phyloP scores from a whole-genome alignment of 1,140 invertebrate species.

The Danaus plexippus region DNA sequence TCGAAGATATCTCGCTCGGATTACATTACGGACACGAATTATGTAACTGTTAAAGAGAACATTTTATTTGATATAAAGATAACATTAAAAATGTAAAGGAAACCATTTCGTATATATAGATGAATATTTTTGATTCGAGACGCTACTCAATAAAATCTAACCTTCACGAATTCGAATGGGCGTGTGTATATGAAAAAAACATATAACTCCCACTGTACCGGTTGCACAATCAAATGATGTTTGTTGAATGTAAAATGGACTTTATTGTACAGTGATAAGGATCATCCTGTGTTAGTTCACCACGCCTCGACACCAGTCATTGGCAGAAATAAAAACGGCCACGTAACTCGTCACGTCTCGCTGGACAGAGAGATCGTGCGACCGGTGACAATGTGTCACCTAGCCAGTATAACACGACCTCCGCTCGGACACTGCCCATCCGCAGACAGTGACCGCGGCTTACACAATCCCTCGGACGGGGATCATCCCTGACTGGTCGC shows the following conservation, averaged over 20 bases:
- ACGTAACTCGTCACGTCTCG: conserved; percentile 67
- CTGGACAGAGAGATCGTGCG: conserved; percentile 66
- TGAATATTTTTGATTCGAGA: too few relatives aligned
- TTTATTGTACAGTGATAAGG: conserved; percentile 36
- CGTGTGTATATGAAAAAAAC: conserved; percentile 63
- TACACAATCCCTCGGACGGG: conserved; percentile 20
- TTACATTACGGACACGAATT: conserved; percentile 65
- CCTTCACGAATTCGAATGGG: conserved; percentile 38
- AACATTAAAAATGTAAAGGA: too few relatives aligned
- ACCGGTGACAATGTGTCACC: conserved; percentile 63
- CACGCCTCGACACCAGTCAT: conserved; percentile 68
- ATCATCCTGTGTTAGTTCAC: conserved; percentile 29
- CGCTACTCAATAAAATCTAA: conserved; percentile 4
- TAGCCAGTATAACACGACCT: conserved; percentile 34
- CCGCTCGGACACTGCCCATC: conserved; percentile 25
- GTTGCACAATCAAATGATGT: conserved; percentile 42
- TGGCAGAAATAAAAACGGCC: conserved; percentile 71
- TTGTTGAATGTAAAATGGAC: conserved; percentile 26
- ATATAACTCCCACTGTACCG: conserved; percentile 65
- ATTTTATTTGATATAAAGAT: conserved; percentile 29
- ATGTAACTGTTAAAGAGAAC: conserved; percentile 46
- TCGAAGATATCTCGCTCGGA: conserved; percentile 51
- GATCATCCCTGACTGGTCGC: conserved; percentile 33
- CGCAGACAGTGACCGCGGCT: background rate
- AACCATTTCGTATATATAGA: too few relatives aligned